Conservation (phyloP, 2,888 invertebrate species). For the Aphodius sticticus region DNA sequence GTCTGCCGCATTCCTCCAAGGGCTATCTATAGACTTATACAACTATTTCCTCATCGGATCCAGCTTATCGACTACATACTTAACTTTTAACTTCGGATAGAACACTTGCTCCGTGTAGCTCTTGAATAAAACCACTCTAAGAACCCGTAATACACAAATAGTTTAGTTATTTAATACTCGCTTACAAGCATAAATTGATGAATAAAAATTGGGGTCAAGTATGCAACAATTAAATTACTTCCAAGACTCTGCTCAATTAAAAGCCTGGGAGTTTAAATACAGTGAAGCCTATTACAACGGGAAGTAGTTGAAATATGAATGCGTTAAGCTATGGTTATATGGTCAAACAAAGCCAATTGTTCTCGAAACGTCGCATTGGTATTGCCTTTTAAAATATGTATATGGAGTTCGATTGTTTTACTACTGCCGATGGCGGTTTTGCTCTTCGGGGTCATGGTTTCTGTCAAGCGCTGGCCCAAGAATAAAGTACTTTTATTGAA, state of each 20-base stretch:
- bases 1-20: background rate
- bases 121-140: background rate
- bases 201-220: background rate
- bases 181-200: background rate
- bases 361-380: background rate
- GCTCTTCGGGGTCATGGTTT: background rate
- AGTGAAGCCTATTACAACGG: background rate
- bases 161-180: background rate
- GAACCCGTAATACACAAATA: background rate
- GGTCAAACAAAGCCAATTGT: background rate
- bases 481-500: background rate
- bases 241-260: background rate
- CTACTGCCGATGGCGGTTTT: background rate
- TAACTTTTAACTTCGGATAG: background rate
- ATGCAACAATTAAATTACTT: background rate
- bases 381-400: background rate
- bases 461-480: background rate
- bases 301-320: background rate
- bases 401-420: constrained; percentile 4
- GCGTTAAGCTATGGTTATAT: background rate
- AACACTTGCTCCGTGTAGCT: background rate
- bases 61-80: background rate
- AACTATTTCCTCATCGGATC: background rate
- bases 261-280: background rate
- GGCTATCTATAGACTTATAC: background rate